Conservation (phyloP, 2,113 vertebrate genomes). For the Garra rufa region DNA sequence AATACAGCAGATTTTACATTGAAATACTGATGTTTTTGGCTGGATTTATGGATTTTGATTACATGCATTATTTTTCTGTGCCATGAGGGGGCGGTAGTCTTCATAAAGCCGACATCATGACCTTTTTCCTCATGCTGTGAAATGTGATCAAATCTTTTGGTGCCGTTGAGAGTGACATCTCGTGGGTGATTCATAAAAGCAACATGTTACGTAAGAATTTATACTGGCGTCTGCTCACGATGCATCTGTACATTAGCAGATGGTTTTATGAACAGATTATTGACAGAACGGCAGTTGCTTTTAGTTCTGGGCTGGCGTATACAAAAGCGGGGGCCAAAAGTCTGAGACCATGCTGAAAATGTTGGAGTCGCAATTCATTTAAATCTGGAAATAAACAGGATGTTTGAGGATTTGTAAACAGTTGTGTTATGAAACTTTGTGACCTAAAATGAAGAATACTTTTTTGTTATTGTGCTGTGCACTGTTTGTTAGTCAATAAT, state of each 20-base stretch:
- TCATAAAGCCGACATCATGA: background rate
- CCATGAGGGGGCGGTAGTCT: background rate
- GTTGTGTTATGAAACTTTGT: background rate
- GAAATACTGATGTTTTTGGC: background rate
- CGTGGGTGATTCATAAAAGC: constrained; percentile 13
- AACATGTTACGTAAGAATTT: constrained; percentile 11
- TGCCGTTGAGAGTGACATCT: constrained; percentile 7
- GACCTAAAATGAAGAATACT: background rate
- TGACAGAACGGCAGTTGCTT: constrained; percentile 11
- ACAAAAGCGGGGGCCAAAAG: background rate
- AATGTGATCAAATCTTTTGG: constrained; percentile 30
- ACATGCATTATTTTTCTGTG: background rate
- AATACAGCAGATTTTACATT: background rate
- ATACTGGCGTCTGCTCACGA: background rate
- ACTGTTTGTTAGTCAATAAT: background rate
- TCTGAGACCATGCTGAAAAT: background rate
- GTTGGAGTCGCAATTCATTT: background rate
- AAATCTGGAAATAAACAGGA: background rate
- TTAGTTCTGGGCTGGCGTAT: background rate
- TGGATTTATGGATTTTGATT: background rate
- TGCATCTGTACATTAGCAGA: constrained; percentile 13
- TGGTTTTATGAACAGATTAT: constrained; percentile 30
- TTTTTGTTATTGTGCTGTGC: background rate
- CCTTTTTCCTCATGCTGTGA: constrained; percentile 18
- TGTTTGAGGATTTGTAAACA: background rate